A percentile compares a stretch with the other conserved stretches of the same genome.
Conservation (phyloP, 2,113 vertebrate genomes). For the Arvicanthis niloticus region DNA sequence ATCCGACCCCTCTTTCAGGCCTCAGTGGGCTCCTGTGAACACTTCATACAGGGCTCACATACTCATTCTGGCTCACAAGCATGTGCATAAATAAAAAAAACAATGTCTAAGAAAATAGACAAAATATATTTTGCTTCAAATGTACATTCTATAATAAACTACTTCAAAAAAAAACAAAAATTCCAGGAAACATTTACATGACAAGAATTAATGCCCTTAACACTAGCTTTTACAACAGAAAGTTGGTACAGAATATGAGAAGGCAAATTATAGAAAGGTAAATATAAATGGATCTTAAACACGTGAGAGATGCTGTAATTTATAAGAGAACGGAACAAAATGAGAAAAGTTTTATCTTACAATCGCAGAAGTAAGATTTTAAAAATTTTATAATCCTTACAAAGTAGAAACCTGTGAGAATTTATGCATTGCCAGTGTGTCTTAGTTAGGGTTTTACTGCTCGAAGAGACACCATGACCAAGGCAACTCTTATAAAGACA, state of each 20-base stretch:
- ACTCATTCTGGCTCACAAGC: neutral
- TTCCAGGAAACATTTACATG: neutral
- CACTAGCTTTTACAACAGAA: neutral
- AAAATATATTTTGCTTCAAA: neutral
- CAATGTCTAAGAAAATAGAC: neutral
- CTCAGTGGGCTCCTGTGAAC: neutral
- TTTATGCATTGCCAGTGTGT: neutral
- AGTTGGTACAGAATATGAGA: neutral
- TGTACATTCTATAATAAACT: neutral
- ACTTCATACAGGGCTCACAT: neutral
- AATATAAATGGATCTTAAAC: neutral
- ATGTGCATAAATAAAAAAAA: neutral
- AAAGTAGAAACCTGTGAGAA: neutral
- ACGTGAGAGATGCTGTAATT: neutral
- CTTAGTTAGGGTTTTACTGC: too few species aligned
- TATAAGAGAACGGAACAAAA: neutral
- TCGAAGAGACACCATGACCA: too few species aligned
- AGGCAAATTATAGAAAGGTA: neutral
- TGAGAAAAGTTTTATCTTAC: neutral
- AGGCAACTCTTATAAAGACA: too few species aligned
- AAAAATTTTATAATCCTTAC: neutral
- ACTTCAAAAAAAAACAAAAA: conserved; percentile 34
- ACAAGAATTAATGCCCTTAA: neutral
- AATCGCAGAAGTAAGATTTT: neutral
- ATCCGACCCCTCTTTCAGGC: neutral